These are phyloP conservation scores for Clunio marinus DNA, from an alignment of 2,888 invertebrate species.

Conservation along the genomic window DNA sequence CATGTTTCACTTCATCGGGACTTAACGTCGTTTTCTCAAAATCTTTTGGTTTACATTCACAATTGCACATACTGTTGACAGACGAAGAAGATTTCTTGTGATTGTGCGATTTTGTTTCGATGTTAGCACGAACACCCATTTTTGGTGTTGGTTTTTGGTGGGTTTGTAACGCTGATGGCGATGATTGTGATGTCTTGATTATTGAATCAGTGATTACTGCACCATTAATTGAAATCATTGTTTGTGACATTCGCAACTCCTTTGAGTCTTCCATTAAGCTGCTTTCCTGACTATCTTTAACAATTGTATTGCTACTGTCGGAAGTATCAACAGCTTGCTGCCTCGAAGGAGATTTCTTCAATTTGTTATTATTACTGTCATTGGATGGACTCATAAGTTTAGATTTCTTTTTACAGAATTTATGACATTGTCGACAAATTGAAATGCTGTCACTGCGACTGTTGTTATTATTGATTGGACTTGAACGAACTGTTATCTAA, in stretches of 20 bases:
- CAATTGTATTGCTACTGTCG: slow-evolving; percentile 40
- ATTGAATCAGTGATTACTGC: slow-evolving; percentile 54
- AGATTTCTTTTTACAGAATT: slow-evolving; percentile 64
- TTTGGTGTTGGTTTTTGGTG: neutral
- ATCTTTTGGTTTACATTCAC: slow-evolving; percentile 50
- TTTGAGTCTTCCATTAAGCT: slow-evolving; percentile 40
- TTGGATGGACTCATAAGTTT: slow-evolving; percentile 55
- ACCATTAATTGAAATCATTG: slow-evolving; percentile 51
- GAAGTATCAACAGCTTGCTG: slow-evolving; percentile 36
- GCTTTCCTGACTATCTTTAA: slow-evolving; percentile 40
- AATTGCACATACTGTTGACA: slow-evolving; percentile 44
- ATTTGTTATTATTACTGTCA: slow-evolving; percentile 45
- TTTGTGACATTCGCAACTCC: slow-evolving; percentile 49
- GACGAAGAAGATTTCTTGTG: slow-evolving; percentile 18
- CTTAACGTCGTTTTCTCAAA: slow-evolving; percentile 47
- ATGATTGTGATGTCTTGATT: slow-evolving; percentile 46
- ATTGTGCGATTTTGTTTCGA: neutral
- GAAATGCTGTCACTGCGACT: slow-evolving; percentile 61
- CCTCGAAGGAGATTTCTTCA: slow-evolving; percentile 38
- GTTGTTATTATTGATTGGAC: slow-evolving; percentile 57
- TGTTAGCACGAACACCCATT: neutral
- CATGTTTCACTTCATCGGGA: slow-evolving; percentile 49
- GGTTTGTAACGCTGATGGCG: slow-evolving; percentile 29
- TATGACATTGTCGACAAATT: slow-evolving; percentile 73
- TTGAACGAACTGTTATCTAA: slow-evolving; percentile 72